Evolutionary conservation across 23 tunicate genomes (phyloP), one percentile per base, ranked within the genome.

Genomic region (Trididemnum miniatum): DNA sequence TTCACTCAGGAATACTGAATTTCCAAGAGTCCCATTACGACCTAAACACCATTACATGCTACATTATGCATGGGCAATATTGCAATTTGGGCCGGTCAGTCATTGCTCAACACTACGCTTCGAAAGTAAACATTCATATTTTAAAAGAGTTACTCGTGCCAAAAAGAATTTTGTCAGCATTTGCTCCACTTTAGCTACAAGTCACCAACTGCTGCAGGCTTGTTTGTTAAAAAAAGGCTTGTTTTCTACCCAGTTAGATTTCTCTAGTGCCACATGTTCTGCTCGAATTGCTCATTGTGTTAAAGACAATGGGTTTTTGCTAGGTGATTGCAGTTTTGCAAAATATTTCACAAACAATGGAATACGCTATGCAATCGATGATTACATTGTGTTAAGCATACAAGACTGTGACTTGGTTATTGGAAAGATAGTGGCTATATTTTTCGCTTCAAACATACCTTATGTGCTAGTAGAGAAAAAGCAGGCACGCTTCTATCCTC

Each of bases 41-140:
- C 76, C 4, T 15, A 26, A 30, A 20, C 76, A 30, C 36, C 35
- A 27, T 26, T 30, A 26, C 18, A 71, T 71, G 76, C 35, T 28
- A 28, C 76, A 71, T 34, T 71, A 71, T 71, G 35, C 36, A 15
- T 29, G 76, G 76, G 76, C 76, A 28, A 26, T 71, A 3, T 71
- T 71, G 76, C 76, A 71, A 31, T 71, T 71, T 30, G 76, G 76
- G 35, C 76, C 76, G 3, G 31, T 31, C 34, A 34, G 23, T 28
- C 34, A 71, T 71, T 28, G 23, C 36, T 31, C 76, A 15, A 71
- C 76, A 28, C 36, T 71, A 31, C 76, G 76, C 36, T 71, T 71
- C 34, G 36, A 71, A 71, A 71, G 83, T 35, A 79, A 79, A 79
- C 71, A 79, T 59, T 62, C 71, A 31, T 79, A 79, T 54, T 76